Percentiles rank a stretch among this genome's conserved stretches.
These are phyloP conservation scores for Phocoena phocoena DNA, from an alignment of 2,113 vertebrate species.

Conservation along the genomic window DNA sequence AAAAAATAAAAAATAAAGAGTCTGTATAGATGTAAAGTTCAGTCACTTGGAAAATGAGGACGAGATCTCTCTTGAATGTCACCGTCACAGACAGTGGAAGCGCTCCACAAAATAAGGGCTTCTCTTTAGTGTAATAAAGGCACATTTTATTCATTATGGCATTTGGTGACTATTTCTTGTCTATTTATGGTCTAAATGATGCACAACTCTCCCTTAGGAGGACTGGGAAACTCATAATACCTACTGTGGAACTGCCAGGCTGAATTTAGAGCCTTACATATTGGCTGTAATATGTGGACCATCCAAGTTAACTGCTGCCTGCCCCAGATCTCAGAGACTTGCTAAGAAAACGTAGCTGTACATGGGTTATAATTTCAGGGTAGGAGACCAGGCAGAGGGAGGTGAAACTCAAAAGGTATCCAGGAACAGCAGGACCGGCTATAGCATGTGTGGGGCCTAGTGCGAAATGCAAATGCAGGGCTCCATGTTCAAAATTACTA, in stretches of 20 bases:
- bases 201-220: neutral
- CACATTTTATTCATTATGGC: neutral
- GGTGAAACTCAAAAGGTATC: neutral
- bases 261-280: neutral
- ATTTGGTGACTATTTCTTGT: neutral
- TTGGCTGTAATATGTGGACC: neutral
- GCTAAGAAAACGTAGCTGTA: neutral
- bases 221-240: neutral
- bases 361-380: neutral
- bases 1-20: neutral
- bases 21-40: neutral
- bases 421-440: neutral
- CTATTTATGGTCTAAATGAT: neutral
- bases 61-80: neutral
- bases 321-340: neutral
- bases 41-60: neutral
- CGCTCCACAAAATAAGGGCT: neutral
- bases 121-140: neutral
- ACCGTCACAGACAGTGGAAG: neutral
- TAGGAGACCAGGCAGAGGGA: neutral
- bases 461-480: neutral
- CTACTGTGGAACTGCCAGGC: neutral
- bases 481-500: neutral
- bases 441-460: neutral
- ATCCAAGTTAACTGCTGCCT: neutral